Percentiles rank a stretch among this genome's conserved stretches.
Evolutionary conservation across 2,113 vertebrate genomes (phyloP).

Genomic region (Aramus guarauna): DNA sequence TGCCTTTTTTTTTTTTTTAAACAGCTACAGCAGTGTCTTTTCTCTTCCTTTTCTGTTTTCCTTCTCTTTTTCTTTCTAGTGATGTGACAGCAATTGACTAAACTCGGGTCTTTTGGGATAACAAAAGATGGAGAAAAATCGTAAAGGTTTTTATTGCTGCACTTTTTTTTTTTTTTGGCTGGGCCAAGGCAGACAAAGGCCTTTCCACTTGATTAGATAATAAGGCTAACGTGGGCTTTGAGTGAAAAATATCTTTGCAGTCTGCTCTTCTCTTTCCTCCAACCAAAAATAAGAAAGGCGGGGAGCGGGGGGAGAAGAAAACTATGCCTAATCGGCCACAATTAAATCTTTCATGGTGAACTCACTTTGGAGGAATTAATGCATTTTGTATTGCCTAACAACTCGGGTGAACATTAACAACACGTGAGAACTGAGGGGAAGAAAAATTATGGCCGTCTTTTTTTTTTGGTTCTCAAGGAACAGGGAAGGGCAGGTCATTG

Average conservation of each 20-base stretch:
- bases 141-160: constrained; percentile 75
- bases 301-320: not conserved
- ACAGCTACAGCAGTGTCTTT: constrained; percentile 65
- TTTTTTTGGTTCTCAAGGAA: constrained; percentile 75
- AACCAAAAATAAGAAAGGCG: not conserved
- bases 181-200: constrained; percentile 81
- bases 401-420: constrained; percentile 79
- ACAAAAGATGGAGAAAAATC: constrained; percentile 88
- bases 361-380: constrained; percentile 86
- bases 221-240: constrained; percentile 82
- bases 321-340: constrained; percentile 89
- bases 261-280: constrained; percentile 68
- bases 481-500: constrained; percentile 84
- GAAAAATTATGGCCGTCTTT: constrained; percentile 84
- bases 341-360: constrained; percentile 88
- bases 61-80: constrained; percentile 73
- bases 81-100: constrained; percentile 85
- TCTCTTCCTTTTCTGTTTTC: constrained; percentile 35
- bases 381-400: constrained; percentile 85
- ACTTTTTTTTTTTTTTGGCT: constrained; percentile 68
- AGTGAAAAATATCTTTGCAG: constrained; percentile 83
- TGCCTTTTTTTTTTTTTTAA: constrained; percentile 42
- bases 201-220: constrained; percentile 89
- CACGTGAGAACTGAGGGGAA: constrained; percentile 80
- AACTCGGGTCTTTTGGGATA: constrained; percentile 81